Percentiles rank a stretch among this genome's conserved stretches.
phyloP scores from a whole-genome alignment of 2,888 invertebrate genomes.

The Caenorhabditis becei region DNA sequence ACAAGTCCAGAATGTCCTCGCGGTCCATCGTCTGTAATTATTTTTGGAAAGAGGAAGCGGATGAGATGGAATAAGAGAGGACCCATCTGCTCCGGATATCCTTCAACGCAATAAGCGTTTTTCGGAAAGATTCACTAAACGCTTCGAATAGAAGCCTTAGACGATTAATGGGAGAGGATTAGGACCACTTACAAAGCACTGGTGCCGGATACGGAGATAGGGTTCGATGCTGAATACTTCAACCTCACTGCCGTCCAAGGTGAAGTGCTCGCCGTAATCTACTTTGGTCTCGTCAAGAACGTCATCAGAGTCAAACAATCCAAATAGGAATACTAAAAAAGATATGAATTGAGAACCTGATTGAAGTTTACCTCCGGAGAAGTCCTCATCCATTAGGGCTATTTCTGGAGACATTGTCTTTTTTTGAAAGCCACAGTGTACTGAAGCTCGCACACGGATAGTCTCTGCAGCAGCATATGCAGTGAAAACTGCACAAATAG shows the following conservation, averaged over 20 bases:
- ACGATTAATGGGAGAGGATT: neutral
- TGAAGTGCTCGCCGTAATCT: constrained; percentile 49
- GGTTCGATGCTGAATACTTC: constrained; percentile 54
- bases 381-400: constrained; percentile 47
- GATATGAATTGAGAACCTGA: neutral
- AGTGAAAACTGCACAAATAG: neutral
- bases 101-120: neutral
- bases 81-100: neutral
- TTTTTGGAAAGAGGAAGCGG: neutral
- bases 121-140: neutral
- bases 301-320: constrained; percentile 55
- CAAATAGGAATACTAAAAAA: constrained; percentile 29
- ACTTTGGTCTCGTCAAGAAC: constrained; percentile 34
- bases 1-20: constrained; percentile 38
- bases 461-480: constrained; percentile 29
- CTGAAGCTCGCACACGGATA: constrained; percentile 20
- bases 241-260: constrained; percentile 39
- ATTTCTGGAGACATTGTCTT: constrained; percentile 9
- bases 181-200: constrained; percentile 46
- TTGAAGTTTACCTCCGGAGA: constrained; percentile 25
- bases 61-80: constrained; percentile 3
- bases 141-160: no score
- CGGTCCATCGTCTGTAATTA: constrained; percentile 33
- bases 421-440: constrained; percentile 38
- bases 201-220: constrained; percentile 41